These are phyloP conservation scores for Leptodactylus fuscus DNA, from an alignment of 2,113 vertebrate species.

Conservation along the genomic window DNA sequence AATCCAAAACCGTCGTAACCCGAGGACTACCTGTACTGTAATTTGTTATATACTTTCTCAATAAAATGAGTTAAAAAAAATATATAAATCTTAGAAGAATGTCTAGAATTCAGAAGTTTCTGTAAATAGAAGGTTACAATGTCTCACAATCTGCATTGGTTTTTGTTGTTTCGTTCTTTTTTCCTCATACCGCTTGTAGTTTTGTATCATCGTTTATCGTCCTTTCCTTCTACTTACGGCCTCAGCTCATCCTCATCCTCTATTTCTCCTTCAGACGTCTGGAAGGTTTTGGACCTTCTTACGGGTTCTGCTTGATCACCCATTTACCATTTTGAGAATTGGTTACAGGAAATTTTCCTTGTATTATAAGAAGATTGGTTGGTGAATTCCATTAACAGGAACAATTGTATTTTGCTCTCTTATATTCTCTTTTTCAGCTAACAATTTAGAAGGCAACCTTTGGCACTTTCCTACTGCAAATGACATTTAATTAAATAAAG, in stretches of 20 bases:
- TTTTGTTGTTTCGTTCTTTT: neutral
- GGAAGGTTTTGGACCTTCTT: neutral
- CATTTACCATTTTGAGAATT: constrained; percentile 12
- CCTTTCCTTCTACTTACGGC: neutral
- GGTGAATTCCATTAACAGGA: constrained; percentile 9
- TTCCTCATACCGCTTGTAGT: neutral
- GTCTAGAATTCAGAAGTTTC: too few relatives aligned
- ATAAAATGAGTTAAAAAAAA: too few relatives aligned
- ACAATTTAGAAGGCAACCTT: constrained; percentile 67
- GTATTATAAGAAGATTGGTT: neutral
- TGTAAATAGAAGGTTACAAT: too few relatives aligned
- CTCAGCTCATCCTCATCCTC: neutral
- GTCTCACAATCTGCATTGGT: neutral
- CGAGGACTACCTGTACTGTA: too few relatives aligned
- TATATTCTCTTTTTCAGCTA: constrained; percentile 68
- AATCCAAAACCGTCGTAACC: too few relatives aligned
- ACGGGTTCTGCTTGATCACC: constrained; percentile 7
- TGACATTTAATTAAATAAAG: constrained; percentile 79
- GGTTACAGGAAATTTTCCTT: constrained; percentile 22
- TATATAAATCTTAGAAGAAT: too few relatives aligned
- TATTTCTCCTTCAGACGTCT: neutral
- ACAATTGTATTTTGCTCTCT: constrained; percentile 29
- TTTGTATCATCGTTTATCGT: neutral
- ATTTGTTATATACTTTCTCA: too few relatives aligned
- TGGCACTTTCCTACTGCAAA: constrained; percentile 74